Percentiles rank a stretch among this genome's conserved stretches.
These are phyloP conservation scores for Nomia melanderi DNA, from an alignment of 1,140 invertebrate species.

Conservation along the genomic window DNA sequence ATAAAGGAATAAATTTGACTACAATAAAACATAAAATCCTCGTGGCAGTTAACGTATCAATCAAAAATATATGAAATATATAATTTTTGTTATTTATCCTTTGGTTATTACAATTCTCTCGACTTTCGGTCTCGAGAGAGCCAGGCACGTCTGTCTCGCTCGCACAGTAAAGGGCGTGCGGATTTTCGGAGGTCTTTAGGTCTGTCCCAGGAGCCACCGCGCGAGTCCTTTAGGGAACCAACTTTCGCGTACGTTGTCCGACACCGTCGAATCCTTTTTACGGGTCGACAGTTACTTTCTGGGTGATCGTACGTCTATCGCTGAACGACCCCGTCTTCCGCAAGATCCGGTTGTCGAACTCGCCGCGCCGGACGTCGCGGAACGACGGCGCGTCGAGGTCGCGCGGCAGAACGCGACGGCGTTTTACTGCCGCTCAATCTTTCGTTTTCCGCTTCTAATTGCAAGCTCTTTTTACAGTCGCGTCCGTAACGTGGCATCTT, in stretches of 20 bases:
- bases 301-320: constrained; percentile 71
- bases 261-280: background rate
- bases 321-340: constrained; percentile 73
- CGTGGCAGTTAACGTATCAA: too few species aligned
- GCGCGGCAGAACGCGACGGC: constrained; percentile 57
- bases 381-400: constrained; percentile 67
- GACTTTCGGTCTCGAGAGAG: constrained; percentile 66
- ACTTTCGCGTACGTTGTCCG: background rate
- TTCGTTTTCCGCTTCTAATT: too few species aligned
- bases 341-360: constrained; percentile 74
- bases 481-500: too few species aligned
- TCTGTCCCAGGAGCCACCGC: constrained; percentile 14
- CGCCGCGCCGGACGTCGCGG: constrained; percentile 71
- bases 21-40: too few species aligned
- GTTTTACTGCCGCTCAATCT: too few species aligned
- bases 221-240: background rate
- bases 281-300: constrained; percentile 60
- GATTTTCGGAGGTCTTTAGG: constrained; percentile 73
- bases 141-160: constrained; percentile 78
- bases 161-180: constrained; percentile 80
- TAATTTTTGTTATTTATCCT: too few species aligned
- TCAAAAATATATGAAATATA: too few species aligned
- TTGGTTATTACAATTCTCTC: too few species aligned
- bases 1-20: too few species aligned
- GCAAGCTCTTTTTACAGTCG: too few species aligned